phyloP scores from a whole-genome alignment of 2,888 invertebrate species.

The Operophtera brumata region DNA sequence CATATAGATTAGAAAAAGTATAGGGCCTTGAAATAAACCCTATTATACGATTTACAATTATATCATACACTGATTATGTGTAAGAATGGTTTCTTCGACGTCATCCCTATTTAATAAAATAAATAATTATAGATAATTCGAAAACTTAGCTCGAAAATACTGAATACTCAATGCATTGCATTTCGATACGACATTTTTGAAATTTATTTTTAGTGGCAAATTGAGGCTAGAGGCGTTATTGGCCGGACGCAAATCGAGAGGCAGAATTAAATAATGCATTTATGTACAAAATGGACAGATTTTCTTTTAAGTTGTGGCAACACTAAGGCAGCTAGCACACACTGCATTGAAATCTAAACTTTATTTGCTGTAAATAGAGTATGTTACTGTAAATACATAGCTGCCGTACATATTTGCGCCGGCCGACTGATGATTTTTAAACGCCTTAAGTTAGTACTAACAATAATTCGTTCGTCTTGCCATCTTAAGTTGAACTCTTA shows the following conservation, averaged over 20 bases:
- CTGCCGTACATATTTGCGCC: background rate
- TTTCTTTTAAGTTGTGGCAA: constrained; percentile 5
- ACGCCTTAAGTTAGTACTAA: constrained; percentile 17
- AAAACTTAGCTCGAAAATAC: constrained; percentile 35
- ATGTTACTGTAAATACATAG: background rate
- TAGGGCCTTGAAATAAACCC: constrained; percentile 27
- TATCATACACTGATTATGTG: constrained; percentile 29
- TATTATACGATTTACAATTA: constrained; percentile 31
- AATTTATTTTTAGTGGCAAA: constrained; percentile 23
- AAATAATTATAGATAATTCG: background rate
- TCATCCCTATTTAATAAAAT: constrained; percentile 32
- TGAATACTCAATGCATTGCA: constrained; percentile 43
- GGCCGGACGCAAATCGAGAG: background rate
- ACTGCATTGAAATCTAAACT: constrained; percentile 20
- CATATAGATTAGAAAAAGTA: background rate
- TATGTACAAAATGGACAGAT: constrained; percentile 1
- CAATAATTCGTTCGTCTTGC: constrained; percentile 50
- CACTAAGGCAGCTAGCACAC: constrained; percentile 7
- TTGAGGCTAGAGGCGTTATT: constrained; percentile 28
- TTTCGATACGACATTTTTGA: constrained; percentile 32
- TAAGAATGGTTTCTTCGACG: constrained; percentile 40
- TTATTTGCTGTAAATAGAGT: constrained; percentile 24
- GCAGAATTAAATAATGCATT: background rate
- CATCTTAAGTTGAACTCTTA: constrained; percentile 41
- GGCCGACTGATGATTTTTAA: background rate